Conservation (phyloP, 2,113 vertebrate species). For the Tupaia tana region DNA sequence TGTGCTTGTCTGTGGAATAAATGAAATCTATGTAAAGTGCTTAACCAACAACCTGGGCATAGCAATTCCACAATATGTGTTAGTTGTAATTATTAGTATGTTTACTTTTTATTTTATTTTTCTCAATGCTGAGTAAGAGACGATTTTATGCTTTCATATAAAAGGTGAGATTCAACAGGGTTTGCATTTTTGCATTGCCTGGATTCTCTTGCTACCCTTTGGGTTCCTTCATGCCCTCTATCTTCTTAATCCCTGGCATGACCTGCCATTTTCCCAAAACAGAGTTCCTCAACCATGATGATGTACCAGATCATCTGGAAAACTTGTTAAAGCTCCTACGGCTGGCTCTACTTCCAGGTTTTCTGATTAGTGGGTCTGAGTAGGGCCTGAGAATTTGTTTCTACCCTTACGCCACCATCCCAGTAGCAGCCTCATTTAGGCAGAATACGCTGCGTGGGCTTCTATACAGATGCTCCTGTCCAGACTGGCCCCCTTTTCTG, state of each 20-base stretch:
- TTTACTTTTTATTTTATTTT: constrained; percentile 6
- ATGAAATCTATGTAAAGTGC: background rate
- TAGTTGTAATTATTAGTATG: background rate
- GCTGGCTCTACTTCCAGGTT: background rate
- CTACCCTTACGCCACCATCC: fast-evolving
- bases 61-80: background rate
- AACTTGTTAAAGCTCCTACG: background rate
- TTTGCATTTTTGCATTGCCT: background rate
- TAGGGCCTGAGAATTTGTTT: background rate
- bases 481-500: background rate
- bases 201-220: background rate
- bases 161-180: background rate
- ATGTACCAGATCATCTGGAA: fast-evolving
- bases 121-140: background rate
- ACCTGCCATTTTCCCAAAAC: background rate
- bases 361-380: background rate
- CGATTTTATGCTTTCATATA: background rate
- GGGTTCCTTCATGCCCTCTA: background rate
- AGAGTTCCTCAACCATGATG: background rate
- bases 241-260: background rate
- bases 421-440: background rate
- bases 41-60: background rate
- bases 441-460: background rate
- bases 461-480: background rate
- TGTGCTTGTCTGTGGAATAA: background rate